These are phyloP conservation scores for Drosophila varians DNA, from an alignment of 1,140 invertebrate species.

Conservation along the genomic window DNA sequence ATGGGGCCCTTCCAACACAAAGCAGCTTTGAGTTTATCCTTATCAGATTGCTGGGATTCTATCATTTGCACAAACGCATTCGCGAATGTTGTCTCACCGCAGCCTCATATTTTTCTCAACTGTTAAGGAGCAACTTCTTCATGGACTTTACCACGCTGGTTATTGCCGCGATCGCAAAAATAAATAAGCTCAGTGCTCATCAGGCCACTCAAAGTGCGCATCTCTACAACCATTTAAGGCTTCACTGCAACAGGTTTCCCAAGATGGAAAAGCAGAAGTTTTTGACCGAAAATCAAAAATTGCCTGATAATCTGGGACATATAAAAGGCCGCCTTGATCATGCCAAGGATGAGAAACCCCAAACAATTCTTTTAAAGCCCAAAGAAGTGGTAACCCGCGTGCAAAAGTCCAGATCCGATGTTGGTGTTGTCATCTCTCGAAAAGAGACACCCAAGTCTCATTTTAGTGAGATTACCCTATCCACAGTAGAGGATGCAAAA, in stretches of 20 bases:
- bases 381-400: slow-evolving; percentile 43
- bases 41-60: slow-evolving; percentile 53
- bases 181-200: slow-evolving; percentile 48
- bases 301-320: slow-evolving; percentile 27
- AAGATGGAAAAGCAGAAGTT: slow-evolving; percentile 50
- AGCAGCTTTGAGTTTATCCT: slow-evolving; percentile 68
- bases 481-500: slow-evolving; percentile 54
- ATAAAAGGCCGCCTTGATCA: not conserved
- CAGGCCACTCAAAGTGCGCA: slow-evolving; percentile 49
- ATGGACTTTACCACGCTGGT: slow-evolving; percentile 64
- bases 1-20: slow-evolving; percentile 57
- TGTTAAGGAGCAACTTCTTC: slow-evolving; percentile 69
- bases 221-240: slow-evolving; percentile 58
- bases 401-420: slow-evolving; percentile 53
- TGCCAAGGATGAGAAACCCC: not conserved
- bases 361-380: slow-evolving; percentile 2
- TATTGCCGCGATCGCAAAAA: slow-evolving; percentile 69
- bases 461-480: slow-evolving; percentile 30
- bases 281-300: slow-evolving; percentile 17
- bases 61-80: slow-evolving; percentile 63
- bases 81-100: slow-evolving; percentile 60
- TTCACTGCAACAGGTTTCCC: slow-evolving; percentile 45
- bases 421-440: slow-evolving; percentile 52
- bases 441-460: not conserved
- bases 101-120: slow-evolving; percentile 60